A percentile compares a stretch with the other conserved stretches of the same genome.
phyloP scores from a whole-genome alignment of 1,140 invertebrate genomes.

The Acromyrmex heyeri region DNA sequence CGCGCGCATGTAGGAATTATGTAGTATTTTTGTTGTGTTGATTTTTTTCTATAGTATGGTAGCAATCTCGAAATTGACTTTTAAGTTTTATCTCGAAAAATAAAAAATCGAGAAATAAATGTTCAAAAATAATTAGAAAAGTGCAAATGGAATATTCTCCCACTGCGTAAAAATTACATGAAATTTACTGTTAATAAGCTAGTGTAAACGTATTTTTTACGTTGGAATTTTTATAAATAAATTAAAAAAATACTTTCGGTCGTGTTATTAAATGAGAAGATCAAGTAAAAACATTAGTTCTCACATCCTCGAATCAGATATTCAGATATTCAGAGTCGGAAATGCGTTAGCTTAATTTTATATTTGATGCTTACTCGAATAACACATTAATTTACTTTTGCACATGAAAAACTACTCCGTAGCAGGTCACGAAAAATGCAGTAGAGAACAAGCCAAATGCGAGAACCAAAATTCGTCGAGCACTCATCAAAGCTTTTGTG shows the following conservation, averaged over 20 bases:
- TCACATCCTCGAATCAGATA: background rate
- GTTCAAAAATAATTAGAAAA: background rate
- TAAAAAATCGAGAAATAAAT: background rate
- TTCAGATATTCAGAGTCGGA: background rate
- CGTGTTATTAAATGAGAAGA: background rate
- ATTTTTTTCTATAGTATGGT: background rate
- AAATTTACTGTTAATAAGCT: conserved; percentile 3
- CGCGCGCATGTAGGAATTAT: background rate
- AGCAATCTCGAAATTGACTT: background rate
- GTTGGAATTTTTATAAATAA: background rate
- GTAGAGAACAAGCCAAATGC: conserved; percentile 8
- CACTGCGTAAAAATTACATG: background rate
- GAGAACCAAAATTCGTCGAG: conserved; percentile 46
- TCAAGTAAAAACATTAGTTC: background rate
- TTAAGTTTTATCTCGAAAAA: background rate
- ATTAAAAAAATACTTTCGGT: background rate
- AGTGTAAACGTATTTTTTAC: background rate
- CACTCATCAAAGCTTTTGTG: conserved; percentile 36
- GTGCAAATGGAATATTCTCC: background rate
- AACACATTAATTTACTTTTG: conserved; percentile 33
- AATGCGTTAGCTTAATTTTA: background rate
- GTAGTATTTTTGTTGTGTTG: background rate
- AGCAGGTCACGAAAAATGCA: background rate
- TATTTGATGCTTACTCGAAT: background rate
- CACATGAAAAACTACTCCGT: conserved; percentile 19